Evolutionary conservation across 2,113 vertebrate genomes (phyloP).

Genomic region (Chinchilla lanigera): DNA sequence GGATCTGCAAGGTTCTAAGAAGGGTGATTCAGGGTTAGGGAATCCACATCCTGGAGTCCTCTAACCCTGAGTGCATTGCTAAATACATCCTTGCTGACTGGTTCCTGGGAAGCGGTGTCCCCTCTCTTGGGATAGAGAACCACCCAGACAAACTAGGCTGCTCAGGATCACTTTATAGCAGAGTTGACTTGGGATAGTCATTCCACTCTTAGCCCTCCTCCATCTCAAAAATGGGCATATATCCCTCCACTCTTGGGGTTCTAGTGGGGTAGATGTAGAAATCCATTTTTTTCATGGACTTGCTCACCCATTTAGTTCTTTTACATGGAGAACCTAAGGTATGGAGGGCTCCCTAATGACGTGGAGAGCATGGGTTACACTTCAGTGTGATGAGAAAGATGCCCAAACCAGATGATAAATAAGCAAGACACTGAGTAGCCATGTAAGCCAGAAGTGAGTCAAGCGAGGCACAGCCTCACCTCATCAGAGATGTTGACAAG

Average conservation of each 20-base stretch:
- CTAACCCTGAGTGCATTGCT: not conserved
- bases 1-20: not conserved
- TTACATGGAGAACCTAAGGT: not conserved
- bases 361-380: fast-evolving
- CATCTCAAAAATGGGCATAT: not conserved
- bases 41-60: not conserved
- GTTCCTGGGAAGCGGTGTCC: not conserved
- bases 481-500: not conserved
- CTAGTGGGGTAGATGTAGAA: fast-evolving
- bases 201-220: not conserved
- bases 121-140: not conserved
- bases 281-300: not conserved
- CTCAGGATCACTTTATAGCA: fast-evolving
- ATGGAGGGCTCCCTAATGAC: too few species aligned
- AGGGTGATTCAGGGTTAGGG: not conserved
- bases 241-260: too few species aligned
- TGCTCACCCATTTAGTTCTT: not conserved
- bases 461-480: fast-evolving
- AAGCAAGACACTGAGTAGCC: fast-evolving
- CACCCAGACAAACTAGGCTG: not conserved
- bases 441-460: fast-evolving
- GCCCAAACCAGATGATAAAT: not conserved
- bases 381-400: not conserved
- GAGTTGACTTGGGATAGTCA: not conserved
- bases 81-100: not conserved